Base-by-base conservation (phyloP, 2,113 vertebrate species). In the Pampusana beccarii region DNA sequence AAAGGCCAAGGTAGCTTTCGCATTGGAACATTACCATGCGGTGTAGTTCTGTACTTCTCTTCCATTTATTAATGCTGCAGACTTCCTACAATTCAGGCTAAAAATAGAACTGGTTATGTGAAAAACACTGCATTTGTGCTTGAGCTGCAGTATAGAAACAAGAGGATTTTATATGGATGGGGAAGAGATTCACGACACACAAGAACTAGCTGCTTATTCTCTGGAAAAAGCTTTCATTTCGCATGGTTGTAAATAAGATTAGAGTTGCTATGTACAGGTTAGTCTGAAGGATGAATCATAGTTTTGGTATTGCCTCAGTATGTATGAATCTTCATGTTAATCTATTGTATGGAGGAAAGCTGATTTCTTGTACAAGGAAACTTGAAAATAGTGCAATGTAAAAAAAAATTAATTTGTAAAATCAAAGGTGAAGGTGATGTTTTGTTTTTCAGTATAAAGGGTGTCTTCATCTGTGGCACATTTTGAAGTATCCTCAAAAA, bases 81-180 rank as follows among this genome's bases (percentile, higher is more conserved):
- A 98, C 98, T 98, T 99, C 98, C 98, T 98, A 97, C 98, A 98
- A 98, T 99, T 98, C 98, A 98, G 89, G 96, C 98, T 99, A 98
- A 98, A 99, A 99, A 99, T 99, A 99, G 98, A 98, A 94, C 95
- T 96, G 91, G 97, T 98, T 98, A 98, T 98, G 98, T 97, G 98
- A 98, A 98, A 98, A 98, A 98, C 98, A 98, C 98, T 97, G 98
- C 96, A 93, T 98, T 98, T 98, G 97, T 98, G 98, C 97, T 96
- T 97, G 93, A 97, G 97, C 93, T 84, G 53, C 88, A 91, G 94
- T 80, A 87, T 75, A 95, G 96, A 97, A 97, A 93, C 92, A 80
- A 85, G 92, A 91, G 90, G 85, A 91, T 95, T 96, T 86, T 67
- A 74, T 86, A 38, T 61, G 42, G 48, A 56, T 16, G 79, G 61